phyloP scores from a whole-genome alignment of 2,888 invertebrate species.

The Ophion costatus region DNA sequence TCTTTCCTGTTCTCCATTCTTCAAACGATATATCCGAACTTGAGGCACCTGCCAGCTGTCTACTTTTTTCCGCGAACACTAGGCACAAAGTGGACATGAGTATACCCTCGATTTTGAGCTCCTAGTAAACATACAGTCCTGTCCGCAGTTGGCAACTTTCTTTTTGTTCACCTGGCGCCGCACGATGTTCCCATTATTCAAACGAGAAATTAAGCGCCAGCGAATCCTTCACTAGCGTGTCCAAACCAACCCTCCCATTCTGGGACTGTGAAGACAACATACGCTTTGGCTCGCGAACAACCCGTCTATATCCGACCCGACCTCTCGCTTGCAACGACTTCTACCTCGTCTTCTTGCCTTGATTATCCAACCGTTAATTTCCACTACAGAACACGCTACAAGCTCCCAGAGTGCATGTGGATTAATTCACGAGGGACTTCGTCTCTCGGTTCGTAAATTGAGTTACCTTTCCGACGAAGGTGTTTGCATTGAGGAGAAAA shows the following conservation, averaged over 20 bases:
- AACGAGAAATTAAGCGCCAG: slow-evolving; percentile 72
- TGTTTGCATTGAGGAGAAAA: slow-evolving; percentile 15
- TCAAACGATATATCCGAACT: slow-evolving; percentile 22
- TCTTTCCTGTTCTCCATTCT: slow-evolving; percentile 10
- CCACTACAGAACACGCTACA: neutral
- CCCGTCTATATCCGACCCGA: slow-evolving; percentile 36
- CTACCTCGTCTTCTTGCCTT: slow-evolving; percentile 27
- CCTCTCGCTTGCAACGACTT: slow-evolving; percentile 47
- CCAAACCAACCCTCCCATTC: slow-evolving; percentile 32
- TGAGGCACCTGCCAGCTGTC: neutral
- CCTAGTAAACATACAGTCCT: neutral
- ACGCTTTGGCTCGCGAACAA: slow-evolving; percentile 19
- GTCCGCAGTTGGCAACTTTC: neutral
- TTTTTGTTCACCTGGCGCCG: slow-evolving; percentile 10
- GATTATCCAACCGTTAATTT: slow-evolving; percentile 40
- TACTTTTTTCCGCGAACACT: slow-evolving; percentile 29
- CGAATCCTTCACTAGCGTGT: slow-evolving; percentile 50
- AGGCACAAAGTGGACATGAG: slow-evolving; percentile 34
- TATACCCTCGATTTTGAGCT: neutral
- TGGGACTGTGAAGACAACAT: neutral
- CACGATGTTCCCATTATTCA: slow-evolving; percentile 71
- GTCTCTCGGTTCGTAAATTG: neutral
- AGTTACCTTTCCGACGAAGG: slow-evolving; percentile 16
- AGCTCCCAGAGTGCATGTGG: slow-evolving; percentile 32
- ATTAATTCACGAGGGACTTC: slow-evolving; percentile 34